These are phyloP conservation scores for Hiodon tergisus DNA, from an alignment of 2,113 vertebrate genomes.

Conservation along the genomic window DNA sequence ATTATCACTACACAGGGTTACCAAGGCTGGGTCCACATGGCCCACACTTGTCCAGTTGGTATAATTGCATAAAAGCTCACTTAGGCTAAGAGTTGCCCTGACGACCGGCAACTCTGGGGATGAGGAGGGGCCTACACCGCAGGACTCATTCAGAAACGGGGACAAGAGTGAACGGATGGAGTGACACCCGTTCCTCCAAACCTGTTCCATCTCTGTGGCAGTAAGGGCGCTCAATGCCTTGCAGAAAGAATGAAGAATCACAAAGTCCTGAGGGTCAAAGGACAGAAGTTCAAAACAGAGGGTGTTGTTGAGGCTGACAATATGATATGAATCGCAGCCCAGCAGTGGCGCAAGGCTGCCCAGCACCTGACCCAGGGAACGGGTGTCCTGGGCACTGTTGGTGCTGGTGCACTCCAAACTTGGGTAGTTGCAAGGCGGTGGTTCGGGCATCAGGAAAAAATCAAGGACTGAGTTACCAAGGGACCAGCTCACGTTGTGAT, in stretches of 20 bases:
- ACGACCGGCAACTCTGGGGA: constrained; percentile 19
- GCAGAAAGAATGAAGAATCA: constrained; percentile 45
- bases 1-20: constrained; percentile 61
- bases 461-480: constrained; percentile 54
- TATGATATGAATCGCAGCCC: constrained; percentile 44
- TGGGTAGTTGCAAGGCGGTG: constrained; percentile 36
- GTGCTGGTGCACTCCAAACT: constrained; percentile 39
- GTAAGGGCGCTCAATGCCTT: constrained; percentile 44
- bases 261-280: constrained; percentile 12
- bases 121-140: constrained; percentile 10
- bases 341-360: constrained; percentile 21
- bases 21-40: constrained; percentile 44
- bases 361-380: constrained; percentile 5
- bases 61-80: constrained; percentile 58
- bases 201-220: constrained; percentile 31
- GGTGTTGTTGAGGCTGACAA: constrained; percentile 53
- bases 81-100: constrained; percentile 49
- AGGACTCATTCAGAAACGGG: constrained; percentile 37
- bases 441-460: constrained; percentile 47
- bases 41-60: constrained; percentile 44
- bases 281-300: constrained; percentile 51
- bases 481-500: constrained; percentile 67
- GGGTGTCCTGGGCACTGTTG: background rate
- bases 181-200: constrained; percentile 56
- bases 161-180: constrained; percentile 36